Percentiles rank a stretch among this genome's conserved stretches.
Evolutionary conservation across 1,140 invertebrate species (phyloP).

Genomic region (Probaryconus sp.): DNA sequence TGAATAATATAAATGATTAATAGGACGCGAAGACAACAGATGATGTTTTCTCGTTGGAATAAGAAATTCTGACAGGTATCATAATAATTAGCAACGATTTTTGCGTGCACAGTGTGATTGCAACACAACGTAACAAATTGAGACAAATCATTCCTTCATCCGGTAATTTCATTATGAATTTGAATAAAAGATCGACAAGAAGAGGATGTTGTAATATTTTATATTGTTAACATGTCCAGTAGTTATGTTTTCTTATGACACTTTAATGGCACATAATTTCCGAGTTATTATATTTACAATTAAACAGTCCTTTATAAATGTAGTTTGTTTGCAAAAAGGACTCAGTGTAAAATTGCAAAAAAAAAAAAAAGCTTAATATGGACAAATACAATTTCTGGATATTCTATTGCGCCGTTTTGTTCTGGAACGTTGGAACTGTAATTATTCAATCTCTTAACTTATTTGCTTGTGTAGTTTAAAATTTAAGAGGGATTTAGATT

Average conservation of each 20-base stretch:
- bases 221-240: too few relatives aligned
- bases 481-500: too few relatives aligned
- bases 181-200: conserved; percentile 15
- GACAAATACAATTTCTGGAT: conserved; percentile 25
- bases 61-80: not conserved
- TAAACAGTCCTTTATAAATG: conserved; percentile 30
- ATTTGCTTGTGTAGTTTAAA: not conserved
- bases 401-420: conserved; percentile 23
- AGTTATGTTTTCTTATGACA: conserved; percentile 34
- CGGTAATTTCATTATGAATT: conserved; percentile 38
- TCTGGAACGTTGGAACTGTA: conserved; percentile 38
- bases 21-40: conserved; percentile 1
- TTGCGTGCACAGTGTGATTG: conserved; percentile 5
- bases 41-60: conserved; percentile 4
- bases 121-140: conserved; percentile 25
- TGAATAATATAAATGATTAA: conserved; percentile 21
- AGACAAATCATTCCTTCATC: conserved; percentile 21
- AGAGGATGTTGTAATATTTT: conserved; percentile 25
- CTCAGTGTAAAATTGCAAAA: not conserved
- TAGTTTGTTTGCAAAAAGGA: not conserved
- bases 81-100: conserved; percentile 20
- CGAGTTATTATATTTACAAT: conserved; percentile 6
- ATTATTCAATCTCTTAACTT: conserved; percentile 16
- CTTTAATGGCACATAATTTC: conserved; percentile 21
- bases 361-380: conserved; percentile 19